Percentiles rank a stretch among this genome's conserved stretches.
Conservation (phyloP, 2,888 invertebrate species). For the Anthophora plumipes region DNA sequence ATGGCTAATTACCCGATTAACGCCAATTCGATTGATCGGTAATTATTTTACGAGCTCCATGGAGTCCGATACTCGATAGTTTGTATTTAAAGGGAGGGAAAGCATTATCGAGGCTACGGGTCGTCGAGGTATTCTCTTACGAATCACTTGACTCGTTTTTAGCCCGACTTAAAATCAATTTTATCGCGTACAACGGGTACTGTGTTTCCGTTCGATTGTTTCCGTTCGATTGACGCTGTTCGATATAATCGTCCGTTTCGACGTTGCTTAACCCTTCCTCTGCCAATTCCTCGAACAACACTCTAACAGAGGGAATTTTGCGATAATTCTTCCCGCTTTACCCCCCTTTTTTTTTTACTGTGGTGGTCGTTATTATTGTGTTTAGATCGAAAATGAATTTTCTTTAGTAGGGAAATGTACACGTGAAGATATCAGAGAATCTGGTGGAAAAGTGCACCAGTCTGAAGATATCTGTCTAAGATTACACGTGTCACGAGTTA, state of each 20-base stretch:
- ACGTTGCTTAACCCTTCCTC: background rate
- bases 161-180: conserved; percentile 21
- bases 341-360: background rate
- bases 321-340: too few species aligned
- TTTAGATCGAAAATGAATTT: too few species aligned
- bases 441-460: too few species aligned
- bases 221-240: conserved; percentile 4
- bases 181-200: conserved; percentile 1
- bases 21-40: conserved; percentile 71
- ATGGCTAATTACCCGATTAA: conserved; percentile 79
- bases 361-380: too few species aligned
- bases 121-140: conserved; percentile 40
- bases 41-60: conserved; percentile 77
- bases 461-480: too few species aligned
- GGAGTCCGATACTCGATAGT: conserved; percentile 31
- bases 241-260: background rate
- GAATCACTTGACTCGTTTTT: conserved; percentile 42
- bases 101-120: conserved; percentile 49
- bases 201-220: background rate
- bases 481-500: too few species aligned
- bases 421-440: too few species aligned
- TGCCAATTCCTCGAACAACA: too few species aligned
- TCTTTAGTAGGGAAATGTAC: too few species aligned
- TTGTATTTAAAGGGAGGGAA: conserved; percentile 39
- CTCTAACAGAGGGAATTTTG: too few species aligned